Percentiles rank a stretch among this genome's conserved stretches.
Evolutionary conservation across 2,888 invertebrate genomes (phyloP).

Genomic region (Onchidella celtica): DNA sequence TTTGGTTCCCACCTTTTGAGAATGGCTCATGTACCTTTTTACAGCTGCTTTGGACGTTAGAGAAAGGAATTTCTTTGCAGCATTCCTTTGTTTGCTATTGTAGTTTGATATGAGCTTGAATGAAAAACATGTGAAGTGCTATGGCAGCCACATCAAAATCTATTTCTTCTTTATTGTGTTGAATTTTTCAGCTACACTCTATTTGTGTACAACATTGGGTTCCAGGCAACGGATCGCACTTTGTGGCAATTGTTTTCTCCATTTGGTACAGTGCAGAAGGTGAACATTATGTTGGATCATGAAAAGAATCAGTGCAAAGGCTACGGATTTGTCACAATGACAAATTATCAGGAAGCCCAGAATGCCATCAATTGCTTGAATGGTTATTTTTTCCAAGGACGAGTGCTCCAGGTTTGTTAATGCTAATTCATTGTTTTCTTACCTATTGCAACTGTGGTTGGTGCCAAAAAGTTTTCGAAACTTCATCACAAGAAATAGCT

Average conservation of each 20-base stretch:
- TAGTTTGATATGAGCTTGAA: no score
- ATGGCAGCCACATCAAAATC: no score
- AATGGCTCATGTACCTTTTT: no score
- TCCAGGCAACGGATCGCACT: slow-evolving; percentile 78
- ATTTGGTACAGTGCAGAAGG: slow-evolving; percentile 79
- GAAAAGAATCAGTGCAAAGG: slow-evolving; percentile 78
- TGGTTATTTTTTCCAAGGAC: slow-evolving; percentile 77
- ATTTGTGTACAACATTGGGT: slow-evolving; percentile 80
- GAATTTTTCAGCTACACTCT: slow-evolving; percentile 76
- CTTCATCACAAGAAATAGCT: no score
- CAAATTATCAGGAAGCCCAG: slow-evolving; percentile 78
- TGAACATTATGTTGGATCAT: slow-evolving; percentile 78
- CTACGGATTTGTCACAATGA: slow-evolving; percentile 81
- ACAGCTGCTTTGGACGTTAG: no score
- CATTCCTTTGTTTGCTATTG: no score
- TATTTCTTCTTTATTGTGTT: no score
- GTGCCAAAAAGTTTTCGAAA: no score
- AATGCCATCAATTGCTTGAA: slow-evolving; percentile 79
- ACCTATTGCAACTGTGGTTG: no score
- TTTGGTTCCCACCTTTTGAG: no score
- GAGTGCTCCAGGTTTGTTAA: slow-evolving; percentile 78
- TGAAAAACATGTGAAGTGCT: no score
- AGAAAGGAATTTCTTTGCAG: no score
- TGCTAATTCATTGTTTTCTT: slow-evolving; percentile 8
- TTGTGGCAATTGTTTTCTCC: slow-evolving; percentile 79